Conservation (phyloP, 2,113 vertebrate genomes). For the Chloropsis cyanopogon region DNA sequence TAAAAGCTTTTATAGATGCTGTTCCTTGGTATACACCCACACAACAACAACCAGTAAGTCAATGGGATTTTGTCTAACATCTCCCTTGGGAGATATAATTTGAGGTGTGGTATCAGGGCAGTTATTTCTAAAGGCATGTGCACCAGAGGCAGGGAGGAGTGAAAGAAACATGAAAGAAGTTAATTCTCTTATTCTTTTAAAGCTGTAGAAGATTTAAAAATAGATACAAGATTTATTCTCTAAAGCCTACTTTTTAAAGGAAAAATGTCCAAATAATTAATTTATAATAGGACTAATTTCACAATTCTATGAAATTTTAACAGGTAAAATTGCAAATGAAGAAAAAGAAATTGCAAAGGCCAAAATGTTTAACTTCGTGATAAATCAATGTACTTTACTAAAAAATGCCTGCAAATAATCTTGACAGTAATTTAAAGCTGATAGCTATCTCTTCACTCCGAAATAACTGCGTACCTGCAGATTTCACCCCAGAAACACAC, state of each 20-base stretch:
- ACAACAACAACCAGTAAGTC: not conserved
- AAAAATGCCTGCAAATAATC: constrained; percentile 53
- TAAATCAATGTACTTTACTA: constrained; percentile 22
- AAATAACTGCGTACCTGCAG: not conserved
- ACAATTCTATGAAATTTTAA: not conserved
- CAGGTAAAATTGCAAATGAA: constrained; percentile 2
- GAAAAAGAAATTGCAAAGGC: constrained; percentile 12
- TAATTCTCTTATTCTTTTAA: not conserved
- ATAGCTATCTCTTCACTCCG: constrained; percentile 30
- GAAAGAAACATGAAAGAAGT: not conserved
- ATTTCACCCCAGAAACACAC: not conserved
- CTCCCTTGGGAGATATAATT: not conserved
- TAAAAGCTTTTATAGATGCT: constrained; percentile 23
- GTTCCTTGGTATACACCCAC: not conserved
- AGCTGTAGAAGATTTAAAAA: constrained; percentile 1
- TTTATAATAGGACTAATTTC: not conserved
- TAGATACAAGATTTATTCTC: not conserved
- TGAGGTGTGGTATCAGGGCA: not conserved
- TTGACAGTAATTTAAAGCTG: constrained; percentile 56
- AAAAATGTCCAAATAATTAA: not conserved
- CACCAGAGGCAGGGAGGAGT: not conserved
- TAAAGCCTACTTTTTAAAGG: not conserved
- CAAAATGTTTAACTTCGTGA: constrained; percentile 22
- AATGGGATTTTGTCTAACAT: not conserved
- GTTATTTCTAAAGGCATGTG: constrained; percentile 5